Percentiles rank a stretch among this genome's conserved stretches.
Evolutionary conservation across 2,888 invertebrate species (phyloP).

Genomic region (Scaptomyza reducta): DNA sequence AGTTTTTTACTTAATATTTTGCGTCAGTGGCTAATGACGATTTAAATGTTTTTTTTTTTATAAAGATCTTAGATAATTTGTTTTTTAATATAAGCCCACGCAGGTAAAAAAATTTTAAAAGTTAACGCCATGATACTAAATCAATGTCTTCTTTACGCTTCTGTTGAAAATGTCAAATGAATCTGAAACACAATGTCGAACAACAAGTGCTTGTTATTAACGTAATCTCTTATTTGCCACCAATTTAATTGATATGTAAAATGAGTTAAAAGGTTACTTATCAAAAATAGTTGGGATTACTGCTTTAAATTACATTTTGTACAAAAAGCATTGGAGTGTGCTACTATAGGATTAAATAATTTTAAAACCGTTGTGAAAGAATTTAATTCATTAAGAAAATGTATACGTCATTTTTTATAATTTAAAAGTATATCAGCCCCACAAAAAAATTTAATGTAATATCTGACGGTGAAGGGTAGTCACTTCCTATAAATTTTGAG

Average conservation of each 20-base stretch:
- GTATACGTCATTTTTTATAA: conserved; percentile 42
- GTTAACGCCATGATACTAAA: conserved; percentile 3
- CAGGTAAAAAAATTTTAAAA: conserved; percentile 41
- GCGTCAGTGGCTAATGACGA: conserved; percentile 61
- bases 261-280: conserved; percentile 27
- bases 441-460: too few species aligned
- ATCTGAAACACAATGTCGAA: too few species aligned
- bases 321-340: conserved; percentile 7
- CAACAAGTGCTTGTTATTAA: conserved; percentile 62
- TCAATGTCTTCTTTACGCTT: too few species aligned
- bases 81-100: background rate
- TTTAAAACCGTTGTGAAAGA: conserved; percentile 57
- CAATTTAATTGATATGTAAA: conserved; percentile 31
- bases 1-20: conserved; percentile 5
- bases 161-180: too few species aligned
- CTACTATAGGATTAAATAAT: conserved; percentile 25
- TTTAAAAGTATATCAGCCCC: conserved; percentile 36
- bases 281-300: conserved; percentile 23
- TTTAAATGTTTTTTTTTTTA: background rate
- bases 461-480: too few species aligned
- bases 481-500: too few species aligned
- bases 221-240: conserved; percentile 30
- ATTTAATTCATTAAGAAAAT: conserved; percentile 75
- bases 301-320: conserved; percentile 39
- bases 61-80: too few species aligned